A percentile compares a stretch with the other conserved stretches of the same genome.
phyloP scores from a whole-genome alignment of 2,797 vertebrate genomes.

The Sylvia borin region DNA sequence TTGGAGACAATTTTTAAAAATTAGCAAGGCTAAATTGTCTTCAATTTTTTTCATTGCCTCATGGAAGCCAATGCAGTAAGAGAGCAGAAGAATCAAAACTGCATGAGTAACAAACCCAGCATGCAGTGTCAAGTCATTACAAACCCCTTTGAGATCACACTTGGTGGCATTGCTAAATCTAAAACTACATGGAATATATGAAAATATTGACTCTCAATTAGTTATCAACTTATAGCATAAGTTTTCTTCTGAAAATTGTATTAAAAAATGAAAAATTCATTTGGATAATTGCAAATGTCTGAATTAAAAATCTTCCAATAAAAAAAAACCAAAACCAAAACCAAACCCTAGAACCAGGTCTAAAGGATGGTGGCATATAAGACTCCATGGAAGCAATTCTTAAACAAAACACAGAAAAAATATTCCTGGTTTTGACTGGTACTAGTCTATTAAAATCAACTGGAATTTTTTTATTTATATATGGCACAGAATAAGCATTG shows the following conservation, averaged over 20 bases:
- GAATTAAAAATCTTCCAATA: neutral
- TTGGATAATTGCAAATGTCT: neutral
- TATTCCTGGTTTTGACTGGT: neutral
- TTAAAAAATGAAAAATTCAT: neutral
- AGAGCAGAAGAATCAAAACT: conserved; percentile 53
- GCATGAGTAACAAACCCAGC: conserved; percentile 22
- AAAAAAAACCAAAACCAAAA: neutral
- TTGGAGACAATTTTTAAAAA: conserved; percentile 14
- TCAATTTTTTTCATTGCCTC: neutral
- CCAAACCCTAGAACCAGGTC: neutral
- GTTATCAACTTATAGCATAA: conserved; percentile 39
- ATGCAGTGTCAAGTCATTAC: conserved; percentile 40
- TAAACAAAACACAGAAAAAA: neutral
- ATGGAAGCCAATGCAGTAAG: conserved; percentile 38
- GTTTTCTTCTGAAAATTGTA: conserved; percentile 34
- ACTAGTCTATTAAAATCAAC: neutral
- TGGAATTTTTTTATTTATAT: neutral
- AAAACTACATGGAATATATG: conserved; percentile 48
- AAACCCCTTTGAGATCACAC: conserved; percentile 45
- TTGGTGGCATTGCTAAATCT: conserved; percentile 34
- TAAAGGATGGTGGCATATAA: neutral
- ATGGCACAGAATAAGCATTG: neutral
- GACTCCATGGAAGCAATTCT: neutral
- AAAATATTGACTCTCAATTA: conserved; percentile 53
- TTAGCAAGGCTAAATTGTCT: neutral